phyloP scores from a whole-genome alignment of 2,888 invertebrate species.

The Harpalus rubripes region DNA sequence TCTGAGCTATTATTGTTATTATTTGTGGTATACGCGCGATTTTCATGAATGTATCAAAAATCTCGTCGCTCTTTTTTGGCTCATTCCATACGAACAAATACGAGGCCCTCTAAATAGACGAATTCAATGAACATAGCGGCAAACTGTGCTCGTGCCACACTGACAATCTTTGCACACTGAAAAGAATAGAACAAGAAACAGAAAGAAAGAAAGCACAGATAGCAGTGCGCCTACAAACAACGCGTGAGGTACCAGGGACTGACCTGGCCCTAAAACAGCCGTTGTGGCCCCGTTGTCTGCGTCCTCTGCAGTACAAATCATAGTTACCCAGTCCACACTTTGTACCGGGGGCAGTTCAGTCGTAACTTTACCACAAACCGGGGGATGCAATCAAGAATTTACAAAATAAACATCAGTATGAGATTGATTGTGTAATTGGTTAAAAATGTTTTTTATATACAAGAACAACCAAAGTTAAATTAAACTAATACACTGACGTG shows the following conservation, averaged over 20 bases:
- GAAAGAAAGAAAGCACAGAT: neutral
- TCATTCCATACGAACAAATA: neutral
- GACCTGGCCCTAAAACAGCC: conserved; percentile 77
- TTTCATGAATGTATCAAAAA: no score
- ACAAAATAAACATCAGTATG: no score
- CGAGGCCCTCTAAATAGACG: conserved; percentile 18
- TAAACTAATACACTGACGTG: no score
- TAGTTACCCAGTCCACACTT: neutral
- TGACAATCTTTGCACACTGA: neutral
- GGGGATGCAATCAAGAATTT: no score
- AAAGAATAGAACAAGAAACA: conserved; percentile 3
- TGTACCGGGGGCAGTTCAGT: no score
- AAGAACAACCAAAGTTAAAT: no score
- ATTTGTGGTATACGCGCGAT: no score
- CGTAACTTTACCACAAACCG: no score
- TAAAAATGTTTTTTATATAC: no score
- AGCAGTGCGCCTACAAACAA: neutral
- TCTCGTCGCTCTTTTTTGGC: no score
- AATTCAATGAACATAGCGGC: conserved; percentile 1
- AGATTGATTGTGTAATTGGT: no score
- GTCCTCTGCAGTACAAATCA: conserved; percentile 9
- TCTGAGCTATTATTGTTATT: no score
- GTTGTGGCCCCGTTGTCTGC: conserved; percentile 68
- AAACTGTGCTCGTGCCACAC: neutral
- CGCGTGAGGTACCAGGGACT: conserved; percentile 70